phyloP scores from a whole-genome alignment of 2,888 invertebrate genomes.

The Cartodere bifasciata region DNA sequence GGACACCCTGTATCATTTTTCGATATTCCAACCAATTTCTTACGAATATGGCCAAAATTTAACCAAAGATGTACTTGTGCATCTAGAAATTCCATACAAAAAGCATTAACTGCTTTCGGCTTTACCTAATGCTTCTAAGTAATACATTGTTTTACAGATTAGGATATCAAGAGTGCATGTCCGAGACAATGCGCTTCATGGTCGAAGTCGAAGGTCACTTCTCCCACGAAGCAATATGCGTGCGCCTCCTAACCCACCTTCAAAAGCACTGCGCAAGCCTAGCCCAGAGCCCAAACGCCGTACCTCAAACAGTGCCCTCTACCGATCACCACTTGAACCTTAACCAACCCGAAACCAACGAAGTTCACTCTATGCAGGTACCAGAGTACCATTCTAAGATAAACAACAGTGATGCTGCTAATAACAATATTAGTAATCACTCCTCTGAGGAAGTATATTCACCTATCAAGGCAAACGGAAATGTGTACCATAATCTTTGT shows the following conservation, averaged over 20 bases:
- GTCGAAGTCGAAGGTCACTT: slow-evolving; percentile 74
- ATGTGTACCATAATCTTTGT: neutral
- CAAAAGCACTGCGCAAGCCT: slow-evolving; percentile 69
- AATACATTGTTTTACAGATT: slow-evolving; percentile 42
- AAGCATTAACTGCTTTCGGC: no score
- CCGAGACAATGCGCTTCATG: slow-evolving; percentile 80
- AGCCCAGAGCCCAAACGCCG: slow-evolving; percentile 21
- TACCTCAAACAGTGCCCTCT: slow-evolving; percentile 10
- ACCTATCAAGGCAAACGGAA: slow-evolving; percentile 1
- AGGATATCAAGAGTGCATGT: slow-evolving; percentile 84
- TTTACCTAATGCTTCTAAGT: no score
- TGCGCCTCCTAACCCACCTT: slow-evolving; percentile 68
- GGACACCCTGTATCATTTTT: no score
- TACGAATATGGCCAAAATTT: no score
- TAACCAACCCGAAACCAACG: slow-evolving; percentile 1
- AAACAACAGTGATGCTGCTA: no score
- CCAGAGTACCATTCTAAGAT: no score
- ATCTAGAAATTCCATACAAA: no score
- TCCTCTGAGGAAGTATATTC: no score
- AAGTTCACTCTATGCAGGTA: no score
- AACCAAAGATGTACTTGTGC: no score
- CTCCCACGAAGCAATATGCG: slow-evolving; percentile 68
- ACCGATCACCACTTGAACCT: slow-evolving; percentile 5
- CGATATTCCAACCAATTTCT: no score
- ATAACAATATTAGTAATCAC: no score